Evolutionary conservation across 2,797 vertebrate genomes (phyloP).

Genomic region (Atherinosoma microstoma): DNA sequence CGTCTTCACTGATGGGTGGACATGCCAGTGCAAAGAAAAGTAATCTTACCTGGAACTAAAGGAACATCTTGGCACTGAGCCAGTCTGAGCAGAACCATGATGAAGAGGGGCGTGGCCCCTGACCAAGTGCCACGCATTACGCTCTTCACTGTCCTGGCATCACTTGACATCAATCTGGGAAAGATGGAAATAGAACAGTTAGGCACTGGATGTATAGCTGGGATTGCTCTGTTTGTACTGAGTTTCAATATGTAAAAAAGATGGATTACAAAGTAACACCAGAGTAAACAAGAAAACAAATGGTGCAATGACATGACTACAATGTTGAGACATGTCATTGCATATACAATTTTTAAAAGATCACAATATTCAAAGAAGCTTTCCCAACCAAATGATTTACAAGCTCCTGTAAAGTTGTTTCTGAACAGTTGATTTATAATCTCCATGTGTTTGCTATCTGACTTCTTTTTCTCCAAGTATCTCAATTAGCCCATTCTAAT

Average conservation of each 20-base stretch:
- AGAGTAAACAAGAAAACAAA: constrained; percentile 26
- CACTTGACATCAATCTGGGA: constrained; percentile 76
- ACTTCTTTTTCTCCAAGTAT: background rate
- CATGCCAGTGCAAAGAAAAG: constrained; percentile 30
- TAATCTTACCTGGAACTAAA: constrained; percentile 89
- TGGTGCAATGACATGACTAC: constrained; percentile 5
- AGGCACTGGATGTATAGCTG: background rate
- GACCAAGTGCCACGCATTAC: constrained; percentile 89
- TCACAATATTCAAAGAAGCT: constrained; percentile 32
- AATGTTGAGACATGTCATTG: background rate
- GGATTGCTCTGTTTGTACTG: background rate
- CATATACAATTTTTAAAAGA: background rate
- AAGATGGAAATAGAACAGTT: constrained; percentile 14
- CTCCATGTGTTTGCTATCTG: background rate
- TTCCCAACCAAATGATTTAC: constrained; percentile 17
- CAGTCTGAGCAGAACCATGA: constrained; percentile 84
- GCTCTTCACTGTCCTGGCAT: constrained; percentile 89
- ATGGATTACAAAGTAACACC: background rate
- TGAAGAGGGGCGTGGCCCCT: constrained; percentile 85
- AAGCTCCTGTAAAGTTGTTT: constrained; percentile 1
- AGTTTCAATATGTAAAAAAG: background rate
- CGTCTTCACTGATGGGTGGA: constrained; percentile 35
- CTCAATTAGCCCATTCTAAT: background rate
- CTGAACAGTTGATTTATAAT: background rate
- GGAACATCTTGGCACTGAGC: constrained; percentile 83